These are phyloP conservation scores for Columba guinea DNA, from an alignment of 2,797 vertebrate species.

Conservation along the genomic window DNA sequence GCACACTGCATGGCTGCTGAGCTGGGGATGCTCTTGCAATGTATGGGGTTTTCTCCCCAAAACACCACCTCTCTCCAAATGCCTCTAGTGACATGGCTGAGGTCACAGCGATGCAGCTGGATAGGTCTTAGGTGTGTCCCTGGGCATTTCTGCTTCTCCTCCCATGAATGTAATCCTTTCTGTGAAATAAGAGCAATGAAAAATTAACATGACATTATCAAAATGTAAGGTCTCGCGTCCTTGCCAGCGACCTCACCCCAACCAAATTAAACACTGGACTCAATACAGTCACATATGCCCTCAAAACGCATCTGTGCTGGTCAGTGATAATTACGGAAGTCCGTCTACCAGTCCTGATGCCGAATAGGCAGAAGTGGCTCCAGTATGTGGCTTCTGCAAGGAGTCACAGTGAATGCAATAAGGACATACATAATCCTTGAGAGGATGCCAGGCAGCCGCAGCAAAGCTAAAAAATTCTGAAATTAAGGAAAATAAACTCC, in stretches of 20 bases:
- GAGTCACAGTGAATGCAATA: fast-evolving
- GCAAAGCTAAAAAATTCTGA: background rate
- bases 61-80: background rate
- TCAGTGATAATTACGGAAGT: background rate
- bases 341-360: background rate
- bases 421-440: background rate
- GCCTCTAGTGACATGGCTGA: background rate
- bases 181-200: background rate
- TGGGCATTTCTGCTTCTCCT: background rate
- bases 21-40: background rate
- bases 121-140: background rate
- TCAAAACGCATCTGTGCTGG: background rate
- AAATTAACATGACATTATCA: background rate
- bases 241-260: background rate
- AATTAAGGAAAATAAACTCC: background rate
- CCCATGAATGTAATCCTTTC: background rate
- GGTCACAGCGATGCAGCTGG: fast-evolving
- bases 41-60: background rate
- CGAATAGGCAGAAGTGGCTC: background rate
- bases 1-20: background rate
- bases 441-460: background rate
- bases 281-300: background rate
- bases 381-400: background rate
- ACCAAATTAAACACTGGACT: background rate
- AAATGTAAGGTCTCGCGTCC: background rate